A percentile compares a stretch with the other conserved stretches of the same genome.
phyloP scores from a whole-genome alignment of 1,140 invertebrate genomes.

The Dinoponera quadriceps region DNA sequence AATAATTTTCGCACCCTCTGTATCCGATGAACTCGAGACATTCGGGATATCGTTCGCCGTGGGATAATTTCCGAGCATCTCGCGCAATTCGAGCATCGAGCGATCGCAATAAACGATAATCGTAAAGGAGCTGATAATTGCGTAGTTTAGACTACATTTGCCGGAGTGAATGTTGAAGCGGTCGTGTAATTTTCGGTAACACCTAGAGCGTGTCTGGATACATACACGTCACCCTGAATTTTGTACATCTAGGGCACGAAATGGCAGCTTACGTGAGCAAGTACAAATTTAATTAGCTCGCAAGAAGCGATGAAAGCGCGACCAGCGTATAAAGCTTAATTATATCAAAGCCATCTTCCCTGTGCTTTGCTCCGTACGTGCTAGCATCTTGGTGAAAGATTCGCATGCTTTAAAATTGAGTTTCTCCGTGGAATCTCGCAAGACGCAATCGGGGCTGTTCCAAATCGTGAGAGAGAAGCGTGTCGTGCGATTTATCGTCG shows the following conservation, averaged over 20 bases:
- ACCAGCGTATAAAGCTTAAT: conserved; percentile 39
- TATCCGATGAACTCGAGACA: background rate
- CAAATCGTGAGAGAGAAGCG: background rate
- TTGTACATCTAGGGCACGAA: conserved; percentile 5
- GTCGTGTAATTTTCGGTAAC: conserved; percentile 27
- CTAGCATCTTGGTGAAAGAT: conserved; percentile 9
- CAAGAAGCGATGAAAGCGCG: conserved; percentile 34
- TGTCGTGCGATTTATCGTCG: conserved; percentile 17
- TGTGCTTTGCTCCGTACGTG: background rate
- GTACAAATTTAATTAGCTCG: conserved; percentile 56
- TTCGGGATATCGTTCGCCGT: background rate
- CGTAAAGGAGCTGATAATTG: conserved; percentile 37
- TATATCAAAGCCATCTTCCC: conserved; percentile 36
- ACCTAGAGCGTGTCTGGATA: conserved; percentile 7
- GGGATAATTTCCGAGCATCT: conserved; percentile 11
- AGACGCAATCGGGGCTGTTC: background rate
- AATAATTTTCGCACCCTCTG: background rate
- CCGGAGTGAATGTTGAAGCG: background rate
- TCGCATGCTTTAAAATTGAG: conserved; percentile 30
- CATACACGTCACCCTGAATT: conserved; percentile 20
- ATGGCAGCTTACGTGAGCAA: conserved; percentile 8
- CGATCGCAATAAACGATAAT: conserved; percentile 39
- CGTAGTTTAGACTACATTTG: background rate
- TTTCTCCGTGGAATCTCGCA: conserved; percentile 15
- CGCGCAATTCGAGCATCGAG: background rate